Evolutionary conservation across 1,140 invertebrate genomes (phyloP), one percentile per base, ranked within the genome.

Genomic region (Ectropis grisescens): DNA sequence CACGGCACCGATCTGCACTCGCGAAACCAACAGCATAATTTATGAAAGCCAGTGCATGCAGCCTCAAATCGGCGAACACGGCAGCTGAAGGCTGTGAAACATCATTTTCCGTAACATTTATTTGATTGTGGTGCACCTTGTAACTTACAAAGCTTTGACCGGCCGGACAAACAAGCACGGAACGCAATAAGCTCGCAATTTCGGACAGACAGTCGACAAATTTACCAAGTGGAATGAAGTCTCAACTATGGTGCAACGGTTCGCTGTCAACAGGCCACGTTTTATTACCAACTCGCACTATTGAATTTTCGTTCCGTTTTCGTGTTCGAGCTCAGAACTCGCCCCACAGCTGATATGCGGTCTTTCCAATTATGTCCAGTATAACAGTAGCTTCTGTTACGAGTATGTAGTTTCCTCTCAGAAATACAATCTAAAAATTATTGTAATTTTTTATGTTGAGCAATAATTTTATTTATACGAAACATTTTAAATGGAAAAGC

Each of bases 161-260:
- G 44, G 40, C 37, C 45, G 33, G 34, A 69, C 67, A 72, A 69
- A 72, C 64, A 69, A 49, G 51, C 53, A 38, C 53, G 62, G 59
- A 52, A 64, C 50, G 69, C 69, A 78, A 78, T 78, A 78, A 78
- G 58, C 60, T 42, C 56, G 59, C 66, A 57, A 57, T 76, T 74
- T 64, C 59, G 54, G 65, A 54, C 55, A 54, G 55, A 53, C 58
- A 54, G 56, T 71, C 67, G 48, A 74, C 72, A 78, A 70, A 74
- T 78, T 71, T 71, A 66, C 69, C 58, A 54, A 69, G 65, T 51
- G 65, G 71, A 78, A 78, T 74, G 61, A 72, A 76, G 66, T 69
- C 59, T 51, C 58, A 55, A 68, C 56, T 50, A 44, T 44, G 28
- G 41, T 45, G 43, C 48, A 31, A 47, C 58, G 41, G 49, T 48